A percentile compares a stretch with the other conserved stretches of the same genome.
These are phyloP conservation scores for Agonopterix alstromeriana DNA, from an alignment of 2,888 invertebrate genomes.

Conservation along the genomic window DNA sequence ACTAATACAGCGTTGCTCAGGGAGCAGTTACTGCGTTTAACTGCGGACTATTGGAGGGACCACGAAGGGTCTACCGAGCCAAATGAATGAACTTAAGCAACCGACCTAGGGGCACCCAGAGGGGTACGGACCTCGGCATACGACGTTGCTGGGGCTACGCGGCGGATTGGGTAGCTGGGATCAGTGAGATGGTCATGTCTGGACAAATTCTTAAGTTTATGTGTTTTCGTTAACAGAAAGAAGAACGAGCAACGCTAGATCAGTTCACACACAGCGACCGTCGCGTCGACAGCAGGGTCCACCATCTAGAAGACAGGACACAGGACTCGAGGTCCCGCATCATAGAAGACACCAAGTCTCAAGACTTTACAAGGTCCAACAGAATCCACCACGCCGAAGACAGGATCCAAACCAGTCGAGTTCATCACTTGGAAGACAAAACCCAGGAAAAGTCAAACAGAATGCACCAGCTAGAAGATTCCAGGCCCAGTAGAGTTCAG, in stretches of 20 bases:
- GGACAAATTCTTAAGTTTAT: background rate
- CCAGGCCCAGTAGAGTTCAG: constrained; percentile 3
- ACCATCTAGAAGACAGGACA: constrained; percentile 11
- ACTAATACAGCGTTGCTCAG: too few species aligned
- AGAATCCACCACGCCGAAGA: background rate
- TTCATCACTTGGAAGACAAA: too few species aligned
- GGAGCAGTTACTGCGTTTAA: too few species aligned
- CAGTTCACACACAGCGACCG: constrained; percentile 62
- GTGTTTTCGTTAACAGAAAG: constrained; percentile 33
- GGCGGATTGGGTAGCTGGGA: too few species aligned
- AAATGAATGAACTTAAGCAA: too few species aligned
- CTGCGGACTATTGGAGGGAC: too few species aligned
- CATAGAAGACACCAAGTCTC: background rate
- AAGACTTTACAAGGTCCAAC: constrained; percentile 7
- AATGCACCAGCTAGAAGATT: constrained; percentile 1
- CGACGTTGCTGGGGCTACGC: too few species aligned
- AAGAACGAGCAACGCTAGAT: constrained; percentile 57
- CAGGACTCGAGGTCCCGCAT: background rate
- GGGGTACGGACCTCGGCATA: too few species aligned
- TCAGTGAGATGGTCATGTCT: background rate
- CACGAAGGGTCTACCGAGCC: too few species aligned
- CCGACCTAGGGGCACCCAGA: too few species aligned
- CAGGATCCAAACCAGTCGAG: constrained; percentile 1
- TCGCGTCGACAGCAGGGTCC: constrained; percentile 30
- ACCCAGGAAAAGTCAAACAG: too few species aligned